A percentile compares a stretch with the other conserved stretches of the same genome.
These are phyloP conservation scores for Liopterus haemorrhoidalis DNA, from an alignment of 2,888 invertebrate genomes.

Conservation along the genomic window DNA sequence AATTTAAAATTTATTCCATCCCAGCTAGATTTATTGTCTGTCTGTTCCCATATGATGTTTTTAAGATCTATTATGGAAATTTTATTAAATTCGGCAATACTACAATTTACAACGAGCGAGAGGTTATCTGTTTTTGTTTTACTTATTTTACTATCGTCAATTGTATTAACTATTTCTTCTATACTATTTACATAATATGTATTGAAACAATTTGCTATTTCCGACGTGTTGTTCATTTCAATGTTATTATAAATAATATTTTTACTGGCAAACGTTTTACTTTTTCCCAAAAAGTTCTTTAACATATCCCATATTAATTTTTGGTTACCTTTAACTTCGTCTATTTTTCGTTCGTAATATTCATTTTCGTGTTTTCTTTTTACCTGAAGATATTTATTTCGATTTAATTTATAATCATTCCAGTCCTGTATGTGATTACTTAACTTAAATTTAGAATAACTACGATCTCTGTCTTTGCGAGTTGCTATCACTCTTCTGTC, in stretches of 20 bases:
- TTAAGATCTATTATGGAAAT: neutral
- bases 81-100: neutral
- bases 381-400: too few relatives aligned
- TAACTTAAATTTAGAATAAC: too few relatives aligned
- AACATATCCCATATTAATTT: too few relatives aligned
- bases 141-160: neutral
- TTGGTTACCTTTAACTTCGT: too few relatives aligned
- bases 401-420: too few relatives aligned
- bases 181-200: neutral
- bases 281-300: too few relatives aligned
- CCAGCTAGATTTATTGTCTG: constrained; percentile 1
- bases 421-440: too few relatives aligned
- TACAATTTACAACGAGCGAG: neutral
- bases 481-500: neutral
- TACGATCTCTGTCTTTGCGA: too few relatives aligned
- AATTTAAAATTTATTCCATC: neutral
- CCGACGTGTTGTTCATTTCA: neutral
- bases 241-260: too few relatives aligned
- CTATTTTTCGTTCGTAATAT: too few relatives aligned
- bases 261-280: too few relatives aligned
- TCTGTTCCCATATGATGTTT: constrained; percentile 3
- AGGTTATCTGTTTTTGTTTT: neutral
- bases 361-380: too few relatives aligned
- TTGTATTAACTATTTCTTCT: neutral
- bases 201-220: constrained; percentile 2